Conservation (phyloP, 2,797 vertebrate genomes). For the Serranus cabrilla region DNA sequence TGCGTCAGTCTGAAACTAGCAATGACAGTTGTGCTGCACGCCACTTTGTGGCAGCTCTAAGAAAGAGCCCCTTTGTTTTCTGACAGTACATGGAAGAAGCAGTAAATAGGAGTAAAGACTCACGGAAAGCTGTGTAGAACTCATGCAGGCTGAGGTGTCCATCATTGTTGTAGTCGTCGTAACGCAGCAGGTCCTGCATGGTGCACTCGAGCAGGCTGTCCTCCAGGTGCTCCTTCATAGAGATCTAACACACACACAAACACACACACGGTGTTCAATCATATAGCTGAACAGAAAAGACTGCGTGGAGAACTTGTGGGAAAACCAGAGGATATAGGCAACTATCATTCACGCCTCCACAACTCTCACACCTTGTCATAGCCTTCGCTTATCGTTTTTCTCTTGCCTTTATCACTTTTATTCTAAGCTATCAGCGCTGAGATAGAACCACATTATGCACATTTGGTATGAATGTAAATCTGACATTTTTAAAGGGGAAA, state of each 20-base stretch:
- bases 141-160: constrained; percentile 91
- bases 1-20: too few relatives aligned
- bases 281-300: not conserved
- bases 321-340: not conserved
- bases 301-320: not conserved
- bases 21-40: too few relatives aligned
- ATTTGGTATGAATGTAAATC: constrained; percentile 27
- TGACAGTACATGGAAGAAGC: not conserved
- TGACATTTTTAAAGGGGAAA: constrained; percentile 37
- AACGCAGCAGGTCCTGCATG: constrained; percentile 91
- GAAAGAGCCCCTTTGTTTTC: not conserved
- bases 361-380: constrained; percentile 6
- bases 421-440: not conserved
- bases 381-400: constrained; percentile 6
- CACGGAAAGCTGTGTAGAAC: constrained; percentile 96
- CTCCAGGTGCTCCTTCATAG: constrained; percentile 85
- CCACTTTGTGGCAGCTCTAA: too few relatives aligned
- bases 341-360: constrained; percentile 5
- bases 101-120: constrained; percentile 75
- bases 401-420: constrained; percentile 1
- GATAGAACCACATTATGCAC: constrained; percentile 24
- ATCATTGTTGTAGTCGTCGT: constrained; percentile 95
- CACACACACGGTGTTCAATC: constrained; percentile 6
- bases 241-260: constrained; percentile 73
- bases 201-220: constrained; percentile 89